Evolutionary conservation across 2,113 vertebrate species (phyloP).

Genomic region (Octodon degus): DNA sequence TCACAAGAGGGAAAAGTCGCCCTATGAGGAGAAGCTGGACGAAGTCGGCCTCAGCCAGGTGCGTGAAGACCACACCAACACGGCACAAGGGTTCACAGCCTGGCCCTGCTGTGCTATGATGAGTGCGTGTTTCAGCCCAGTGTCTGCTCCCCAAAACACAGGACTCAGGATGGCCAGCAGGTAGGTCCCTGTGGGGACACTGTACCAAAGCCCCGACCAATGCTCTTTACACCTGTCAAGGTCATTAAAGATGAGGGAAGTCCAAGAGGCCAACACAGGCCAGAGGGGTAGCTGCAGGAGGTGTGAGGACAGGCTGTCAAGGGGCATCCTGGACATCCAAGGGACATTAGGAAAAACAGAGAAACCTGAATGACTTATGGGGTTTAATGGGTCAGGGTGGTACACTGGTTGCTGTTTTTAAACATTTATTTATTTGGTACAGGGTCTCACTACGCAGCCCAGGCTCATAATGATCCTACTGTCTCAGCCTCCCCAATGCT

Average conservation of each 20-base stretch:
- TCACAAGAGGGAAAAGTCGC: neutral
- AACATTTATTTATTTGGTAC: too few species aligned
- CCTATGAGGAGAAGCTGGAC: neutral
- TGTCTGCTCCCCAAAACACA: too few species aligned
- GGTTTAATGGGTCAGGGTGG: rapidly evolving
- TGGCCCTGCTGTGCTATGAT: neutral
- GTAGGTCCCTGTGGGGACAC: too few species aligned
- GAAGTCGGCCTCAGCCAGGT: neutral
- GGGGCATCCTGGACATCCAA: neutral
- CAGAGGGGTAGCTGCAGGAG: neutral
- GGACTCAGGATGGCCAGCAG: neutral
- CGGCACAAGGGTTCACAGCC: neutral
- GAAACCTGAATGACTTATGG: rapidly evolving
- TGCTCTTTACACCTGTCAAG: neutral
- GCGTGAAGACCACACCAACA: neutral
- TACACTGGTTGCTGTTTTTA: too few species aligned
- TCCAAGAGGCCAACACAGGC: neutral
- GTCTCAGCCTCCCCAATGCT: too few species aligned
- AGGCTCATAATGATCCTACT: too few species aligned
- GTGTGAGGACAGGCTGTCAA: rapidly evolving
- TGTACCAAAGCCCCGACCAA: neutral
- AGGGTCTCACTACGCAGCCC: too few species aligned
- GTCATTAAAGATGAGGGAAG: neutral
- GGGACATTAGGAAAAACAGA: neutral
- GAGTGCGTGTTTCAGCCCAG: neutral